Conservation (phyloP, 2,113 vertebrate genomes). For the Synodontis membranacea region DNA sequence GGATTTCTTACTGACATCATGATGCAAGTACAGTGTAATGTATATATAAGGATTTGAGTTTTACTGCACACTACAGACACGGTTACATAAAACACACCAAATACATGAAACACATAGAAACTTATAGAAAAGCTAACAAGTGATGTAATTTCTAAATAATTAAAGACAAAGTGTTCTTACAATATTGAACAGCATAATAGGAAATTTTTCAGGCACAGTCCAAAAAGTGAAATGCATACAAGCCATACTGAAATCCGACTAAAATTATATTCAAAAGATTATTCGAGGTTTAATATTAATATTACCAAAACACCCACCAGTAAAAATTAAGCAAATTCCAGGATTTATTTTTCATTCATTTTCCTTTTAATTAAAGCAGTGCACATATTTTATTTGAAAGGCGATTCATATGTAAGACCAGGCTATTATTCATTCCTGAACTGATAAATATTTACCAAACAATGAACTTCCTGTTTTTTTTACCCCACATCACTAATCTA, state of each 20-base stretch:
- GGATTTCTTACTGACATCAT: not conserved
- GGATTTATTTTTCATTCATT: not conserved
- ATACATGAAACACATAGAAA: not conserved
- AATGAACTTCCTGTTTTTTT: not conserved
- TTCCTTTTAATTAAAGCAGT: conserved; percentile 7
- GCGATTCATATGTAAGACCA: conserved; percentile 14
- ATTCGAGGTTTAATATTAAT: not conserved
- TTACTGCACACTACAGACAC: not conserved
- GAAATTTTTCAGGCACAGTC: not conserved
- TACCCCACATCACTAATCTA: not conserved
- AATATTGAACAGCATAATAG: not conserved
- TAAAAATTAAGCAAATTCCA: not conserved
- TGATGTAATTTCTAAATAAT: not conserved
- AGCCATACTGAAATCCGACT: not conserved
- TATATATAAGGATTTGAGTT: not conserved
- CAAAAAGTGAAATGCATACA: not conserved
- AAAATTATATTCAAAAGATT: not conserved
- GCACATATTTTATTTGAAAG: not conserved
- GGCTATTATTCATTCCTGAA: conserved; percentile 4
- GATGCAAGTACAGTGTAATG: not conserved
- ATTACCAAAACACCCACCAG: not conserved
- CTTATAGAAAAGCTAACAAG: not conserved
- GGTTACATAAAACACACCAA: not conserved
- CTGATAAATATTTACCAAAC: conserved; percentile 24
- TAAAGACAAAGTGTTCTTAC: not conserved